phyloP scores from a whole-genome alignment of 2,797 vertebrate species.

The Cryptoprocta ferox region DNA sequence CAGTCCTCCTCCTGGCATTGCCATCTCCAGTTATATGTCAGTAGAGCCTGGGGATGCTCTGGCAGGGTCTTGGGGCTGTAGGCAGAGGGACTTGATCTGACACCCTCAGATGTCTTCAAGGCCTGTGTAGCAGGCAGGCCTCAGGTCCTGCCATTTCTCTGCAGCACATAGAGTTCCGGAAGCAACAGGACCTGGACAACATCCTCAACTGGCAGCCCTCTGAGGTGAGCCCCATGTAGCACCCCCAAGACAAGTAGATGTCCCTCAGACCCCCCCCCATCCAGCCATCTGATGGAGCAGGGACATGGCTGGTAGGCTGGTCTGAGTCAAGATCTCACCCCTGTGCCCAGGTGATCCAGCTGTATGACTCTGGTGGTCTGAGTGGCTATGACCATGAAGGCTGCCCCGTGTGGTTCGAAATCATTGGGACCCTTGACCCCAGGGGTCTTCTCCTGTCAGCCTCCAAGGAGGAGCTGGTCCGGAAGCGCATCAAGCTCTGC shows the following conservation, averaged over 20 bases:
- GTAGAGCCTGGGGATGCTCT: not conserved
- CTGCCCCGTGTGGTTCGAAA: conserved; percentile 93
- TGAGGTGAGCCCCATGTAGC: conserved; percentile 86
- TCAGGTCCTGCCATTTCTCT: not conserved
- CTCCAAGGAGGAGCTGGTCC: conserved; percentile 95
- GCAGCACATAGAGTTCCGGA: conserved; percentile 93
- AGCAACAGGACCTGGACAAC: conserved; percentile 90
- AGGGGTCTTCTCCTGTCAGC: conserved; percentile 95
- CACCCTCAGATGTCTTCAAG: not conserved
- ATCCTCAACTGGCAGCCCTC: conserved; percentile 92
- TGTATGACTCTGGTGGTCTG: conserved; percentile 93
- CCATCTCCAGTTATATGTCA: not conserved
- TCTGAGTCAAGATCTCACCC: not conserved
- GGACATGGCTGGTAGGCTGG: not conserved
- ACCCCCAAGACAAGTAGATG: not conserved
- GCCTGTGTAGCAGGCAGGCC: not conserved
- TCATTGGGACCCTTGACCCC: conserved; percentile 93
- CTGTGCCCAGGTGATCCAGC: conserved; percentile 90
- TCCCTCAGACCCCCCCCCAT: fast-evolving
- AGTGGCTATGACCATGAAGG: conserved; percentile 93
- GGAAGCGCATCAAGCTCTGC: conserved; percentile 92
- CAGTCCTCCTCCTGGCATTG: not conserved
- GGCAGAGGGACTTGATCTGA: not conserved
- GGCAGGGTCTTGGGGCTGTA: not conserved
- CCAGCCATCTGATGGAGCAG: not conserved